Evolutionary conservation across 2,797 vertebrate species (phyloP), one percentile per base, ranked within the genome.

Genomic region (Taenioides sp.): DNA sequence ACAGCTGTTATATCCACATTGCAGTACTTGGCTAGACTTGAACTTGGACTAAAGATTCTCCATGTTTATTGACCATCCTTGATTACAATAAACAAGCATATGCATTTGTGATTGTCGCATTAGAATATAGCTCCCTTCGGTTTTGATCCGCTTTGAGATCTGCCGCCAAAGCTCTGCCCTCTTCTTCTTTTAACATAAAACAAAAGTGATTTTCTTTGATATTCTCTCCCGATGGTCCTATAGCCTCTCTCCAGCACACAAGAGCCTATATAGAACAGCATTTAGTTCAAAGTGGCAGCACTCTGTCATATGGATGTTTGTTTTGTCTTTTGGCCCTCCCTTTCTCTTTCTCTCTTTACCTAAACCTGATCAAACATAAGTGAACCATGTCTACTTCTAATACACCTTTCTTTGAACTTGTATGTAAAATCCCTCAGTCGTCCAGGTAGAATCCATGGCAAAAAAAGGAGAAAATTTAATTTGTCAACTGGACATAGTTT

Each of bases 331-430:
- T 3, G 43, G 14, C 9, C 63, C 40, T 3, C 16, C 43, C 43
- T 43, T 22, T 49, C 16, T 4, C 23, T 50, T 27, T 65, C 37
- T 10, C 71, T 71, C 40, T 76, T 65, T 37, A 68, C 37, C 50
- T 75, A 17, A 75, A 74, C 64, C 1, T 16, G 66, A 77, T 77
- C 69, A 78, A 75, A 80, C 7, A 43, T 78, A 71, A 72, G 76
- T 58, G 61, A 75, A 73, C 43, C 80, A 9, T 62, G 2, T n/a
- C 25, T 14, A 12, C 7, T 75, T 61, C 68, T 79, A 37, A 81
- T 70, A 60, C 67, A 61, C 73, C 65, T 80, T n/a, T 69, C 80
- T 87, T 87, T 88, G 84, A 88, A 87, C 82, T 72, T 71, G 73
- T 84, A n/a, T n/a, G n/a, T n/a, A n/a, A n/a, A n/a, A n/a, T n/a